A percentile compares a stretch with the other conserved stretches of the same genome.
Evolutionary conservation across 2,888 invertebrate species (phyloP).

Genomic region (Liodrosophila aerea): DNA sequence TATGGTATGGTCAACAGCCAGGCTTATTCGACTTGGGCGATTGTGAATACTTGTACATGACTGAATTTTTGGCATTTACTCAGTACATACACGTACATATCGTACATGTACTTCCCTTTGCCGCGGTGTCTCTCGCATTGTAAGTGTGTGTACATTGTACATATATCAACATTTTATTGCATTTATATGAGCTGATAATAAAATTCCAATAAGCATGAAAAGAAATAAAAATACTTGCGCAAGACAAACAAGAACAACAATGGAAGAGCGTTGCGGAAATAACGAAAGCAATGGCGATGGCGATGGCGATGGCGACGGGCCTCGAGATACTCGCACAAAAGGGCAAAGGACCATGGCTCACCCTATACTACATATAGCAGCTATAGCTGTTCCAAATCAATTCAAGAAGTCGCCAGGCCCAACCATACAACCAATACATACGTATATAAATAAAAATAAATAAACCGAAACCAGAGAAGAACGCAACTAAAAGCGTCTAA

Average conservation of each 20-base stretch:
- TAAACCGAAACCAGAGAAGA: conserved; percentile 39
- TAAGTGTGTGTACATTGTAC: conserved; percentile 14
- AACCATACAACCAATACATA: neutral
- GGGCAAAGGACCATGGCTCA: conserved; percentile 16
- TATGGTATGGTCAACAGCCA: conserved; percentile 16
- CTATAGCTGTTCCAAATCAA: conserved; percentile 52
- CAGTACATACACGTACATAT: conserved; percentile 4
- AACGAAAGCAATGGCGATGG: conserved; percentile 23
- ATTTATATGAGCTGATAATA: conserved; percentile 77
- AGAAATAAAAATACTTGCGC: conserved; percentile 68
- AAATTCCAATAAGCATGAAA: conserved; percentile 74
- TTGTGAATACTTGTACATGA: conserved; percentile 29
- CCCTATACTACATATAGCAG: neutral
- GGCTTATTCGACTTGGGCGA: conserved; percentile 17
- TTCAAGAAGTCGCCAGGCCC: conserved; percentile 32
- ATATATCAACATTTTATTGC: conserved; percentile 65
- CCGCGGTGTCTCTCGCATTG: neutral
- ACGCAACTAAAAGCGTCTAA: conserved; percentile 69
- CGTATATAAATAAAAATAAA: conserved; percentile 8
- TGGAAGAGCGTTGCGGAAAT: conserved; percentile 33
- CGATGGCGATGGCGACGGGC: conserved; percentile 2
- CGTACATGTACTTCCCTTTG: conserved; percentile 9
- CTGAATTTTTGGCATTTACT: conserved; percentile 31
- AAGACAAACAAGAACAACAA: conserved; percentile 54
- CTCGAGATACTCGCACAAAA: conserved; percentile 34